These are phyloP conservation scores for Copidosoma aretas DNA, from an alignment of 2,888 invertebrate species.

Conservation along the genomic window DNA sequence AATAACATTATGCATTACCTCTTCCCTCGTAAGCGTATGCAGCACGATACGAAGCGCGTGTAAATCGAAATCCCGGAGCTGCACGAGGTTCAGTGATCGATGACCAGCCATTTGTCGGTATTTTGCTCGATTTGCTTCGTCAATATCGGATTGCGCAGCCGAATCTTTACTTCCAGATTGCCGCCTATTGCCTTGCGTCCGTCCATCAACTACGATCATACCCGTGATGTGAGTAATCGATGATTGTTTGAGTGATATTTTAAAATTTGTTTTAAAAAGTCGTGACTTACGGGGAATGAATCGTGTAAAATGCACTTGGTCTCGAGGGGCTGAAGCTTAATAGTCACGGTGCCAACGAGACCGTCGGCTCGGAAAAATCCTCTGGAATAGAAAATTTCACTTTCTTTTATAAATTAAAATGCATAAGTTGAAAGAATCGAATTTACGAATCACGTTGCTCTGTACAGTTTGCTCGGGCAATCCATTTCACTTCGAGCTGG, in stretches of 20 bases:
- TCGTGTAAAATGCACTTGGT: slow-evolving; percentile 88
- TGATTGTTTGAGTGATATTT: slow-evolving; percentile 1
- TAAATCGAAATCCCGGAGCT: slow-evolving; percentile 5
- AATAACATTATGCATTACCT: slow-evolving; percentile 16
- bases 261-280: slow-evolving; percentile 8
- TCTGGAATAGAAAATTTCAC: slow-evolving; percentile 65
- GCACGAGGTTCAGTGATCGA: slow-evolving; percentile 68
- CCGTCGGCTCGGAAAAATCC: slow-evolving; percentile 92
- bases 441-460: slow-evolving; percentile 43
- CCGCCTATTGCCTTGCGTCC: slow-evolving; percentile 88
- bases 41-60: slow-evolving; percentile 20
- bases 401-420: neutral
- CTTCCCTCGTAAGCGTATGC: neutral
- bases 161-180: slow-evolving; percentile 86
- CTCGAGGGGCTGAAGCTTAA: slow-evolving; percentile 91
- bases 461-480: slow-evolving; percentile 52
- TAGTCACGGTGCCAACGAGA: slow-evolving; percentile 79
- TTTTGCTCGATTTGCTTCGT: slow-evolving; percentile 89
- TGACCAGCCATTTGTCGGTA: slow-evolving; percentile 90
- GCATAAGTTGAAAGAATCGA: too few species aligned
- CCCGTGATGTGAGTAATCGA: too few species aligned
- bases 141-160: slow-evolving; percentile 85
- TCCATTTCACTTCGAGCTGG: slow-evolving; percentile 7
- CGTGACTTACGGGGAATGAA: slow-evolving; percentile 84
- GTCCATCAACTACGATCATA: slow-evolving; percentile 76